phyloP scores from a whole-genome alignment of 1,140 invertebrate genomes.

The Brachionus rubens region DNA sequence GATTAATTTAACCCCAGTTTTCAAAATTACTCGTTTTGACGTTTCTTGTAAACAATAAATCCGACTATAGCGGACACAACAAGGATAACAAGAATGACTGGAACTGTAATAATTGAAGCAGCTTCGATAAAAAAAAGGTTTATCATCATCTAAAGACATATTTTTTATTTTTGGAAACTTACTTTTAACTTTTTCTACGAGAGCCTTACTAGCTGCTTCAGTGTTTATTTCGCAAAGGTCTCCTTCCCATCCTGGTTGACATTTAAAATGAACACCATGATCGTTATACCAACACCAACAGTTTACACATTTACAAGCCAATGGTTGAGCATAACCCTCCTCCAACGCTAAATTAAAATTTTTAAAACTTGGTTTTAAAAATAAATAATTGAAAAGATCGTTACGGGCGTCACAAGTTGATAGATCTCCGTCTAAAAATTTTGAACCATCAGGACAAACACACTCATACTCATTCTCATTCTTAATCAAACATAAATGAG shows the following conservation, averaged over 20 bases:
- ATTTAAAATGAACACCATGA: constrained; percentile 13
- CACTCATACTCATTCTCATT: constrained; percentile 76
- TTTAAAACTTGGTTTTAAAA: background rate
- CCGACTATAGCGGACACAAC: background rate
- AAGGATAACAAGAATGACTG: background rate
- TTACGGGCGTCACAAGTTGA: constrained; percentile 68
- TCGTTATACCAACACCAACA: constrained; percentile 41
- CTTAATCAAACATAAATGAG: constrained; percentile 83
- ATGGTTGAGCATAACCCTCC: background rate
- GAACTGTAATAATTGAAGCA: background rate
- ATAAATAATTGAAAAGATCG: constrained; percentile 51
- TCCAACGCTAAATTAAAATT: background rate
- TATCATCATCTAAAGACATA: background rate
- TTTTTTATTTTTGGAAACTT: background rate
- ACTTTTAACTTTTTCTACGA: constrained; percentile 23
- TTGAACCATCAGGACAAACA: constrained; percentile 75
- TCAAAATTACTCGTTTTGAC: background rate
- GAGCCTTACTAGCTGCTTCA: background rate
- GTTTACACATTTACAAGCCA: constrained; percentile 12
- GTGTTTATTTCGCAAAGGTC: constrained; percentile 9
- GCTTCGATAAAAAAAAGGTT: background rate
- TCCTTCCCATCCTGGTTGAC: constrained; percentile 32
- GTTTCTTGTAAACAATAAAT: background rate
- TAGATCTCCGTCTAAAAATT: constrained; percentile 54
- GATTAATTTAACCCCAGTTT: background rate